Conservation (phyloP, 2,888 invertebrate genomes). For the Hyles lineata region DNA sequence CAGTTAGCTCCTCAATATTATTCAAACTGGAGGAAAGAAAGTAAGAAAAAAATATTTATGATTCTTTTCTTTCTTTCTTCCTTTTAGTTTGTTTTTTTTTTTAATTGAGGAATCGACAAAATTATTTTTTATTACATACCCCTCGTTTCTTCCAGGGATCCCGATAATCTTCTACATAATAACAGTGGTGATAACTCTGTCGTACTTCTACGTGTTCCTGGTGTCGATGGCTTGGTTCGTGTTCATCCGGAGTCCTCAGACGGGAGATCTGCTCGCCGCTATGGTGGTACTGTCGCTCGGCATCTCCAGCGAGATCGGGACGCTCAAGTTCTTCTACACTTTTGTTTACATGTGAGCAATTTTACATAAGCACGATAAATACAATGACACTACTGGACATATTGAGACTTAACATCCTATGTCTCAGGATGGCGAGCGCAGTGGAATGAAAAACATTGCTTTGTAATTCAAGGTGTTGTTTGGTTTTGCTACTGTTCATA, state of each 20-base stretch:
- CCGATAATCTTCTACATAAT: slow-evolving; percentile 48
- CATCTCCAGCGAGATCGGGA: slow-evolving; percentile 53
- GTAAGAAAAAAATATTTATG: no score
- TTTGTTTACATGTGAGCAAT: slow-evolving; percentile 50
- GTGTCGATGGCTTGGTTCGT: slow-evolving; percentile 61
- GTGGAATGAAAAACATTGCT: no score
- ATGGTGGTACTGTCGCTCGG: slow-evolving; percentile 56
- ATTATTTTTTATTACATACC: neutral
- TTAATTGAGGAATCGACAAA: no score
- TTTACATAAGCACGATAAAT: neutral
- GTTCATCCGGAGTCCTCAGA: slow-evolving; percentile 50
- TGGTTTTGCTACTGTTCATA: no score
- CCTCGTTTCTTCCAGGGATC: slow-evolving; percentile 44
- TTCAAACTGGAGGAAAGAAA: no score
- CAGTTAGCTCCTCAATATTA: no score
- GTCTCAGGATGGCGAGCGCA: no score
- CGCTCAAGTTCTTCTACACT: slow-evolving; percentile 58
- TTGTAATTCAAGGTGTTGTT: no score
- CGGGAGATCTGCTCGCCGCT: slow-evolving; percentile 50
- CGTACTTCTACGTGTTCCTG: slow-evolving; percentile 58
- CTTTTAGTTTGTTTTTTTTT: no score
- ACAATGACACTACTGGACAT: no score
- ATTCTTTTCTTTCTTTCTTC: no score
- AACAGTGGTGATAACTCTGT: slow-evolving; percentile 35
- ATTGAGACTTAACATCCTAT: no score